These are phyloP conservation scores for Nymphalis io DNA, from an alignment of 1,140 invertebrate species.

Conservation along the genomic window DNA sequence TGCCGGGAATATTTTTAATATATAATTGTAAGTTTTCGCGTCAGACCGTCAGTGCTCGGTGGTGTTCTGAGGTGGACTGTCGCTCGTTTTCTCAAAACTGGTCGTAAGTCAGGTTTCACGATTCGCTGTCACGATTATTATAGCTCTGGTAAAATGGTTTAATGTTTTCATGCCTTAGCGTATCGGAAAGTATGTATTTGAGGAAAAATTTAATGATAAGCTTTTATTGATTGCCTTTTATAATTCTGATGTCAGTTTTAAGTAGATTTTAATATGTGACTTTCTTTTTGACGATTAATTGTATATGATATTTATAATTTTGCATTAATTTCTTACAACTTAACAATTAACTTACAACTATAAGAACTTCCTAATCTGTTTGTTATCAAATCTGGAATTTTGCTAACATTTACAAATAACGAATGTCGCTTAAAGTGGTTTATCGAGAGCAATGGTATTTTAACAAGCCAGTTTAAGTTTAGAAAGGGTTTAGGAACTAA, in stretches of 20 bases:
- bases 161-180: conserved; percentile 31
- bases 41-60: conserved; percentile 33
- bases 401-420: too few species aligned
- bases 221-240: conserved; percentile 28
- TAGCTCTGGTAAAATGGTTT: conserved; percentile 42
- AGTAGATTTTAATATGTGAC: neutral
- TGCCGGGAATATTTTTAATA: conserved; percentile 29
- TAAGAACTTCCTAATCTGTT: too few species aligned
- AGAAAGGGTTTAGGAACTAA: too few species aligned
- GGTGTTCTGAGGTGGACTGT: conserved; percentile 40
- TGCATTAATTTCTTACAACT: too few species aligned
- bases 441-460: too few species aligned
- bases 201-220: conserved; percentile 54
- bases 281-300: neutral
- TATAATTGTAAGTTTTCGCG: conserved; percentile 22
- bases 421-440: too few species aligned
- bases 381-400: too few species aligned
- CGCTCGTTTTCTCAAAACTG: conserved; percentile 57
- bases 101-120: conserved; percentile 53
- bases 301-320: neutral
- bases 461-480: too few species aligned
- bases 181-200: conserved; percentile 42
- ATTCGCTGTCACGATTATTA: conserved; percentile 60
- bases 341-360: too few species aligned
- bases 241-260: neutral